These are phyloP conservation scores for Nicator chloris DNA, from an alignment of 2,113 vertebrate species.

Conservation along the genomic window DNA sequence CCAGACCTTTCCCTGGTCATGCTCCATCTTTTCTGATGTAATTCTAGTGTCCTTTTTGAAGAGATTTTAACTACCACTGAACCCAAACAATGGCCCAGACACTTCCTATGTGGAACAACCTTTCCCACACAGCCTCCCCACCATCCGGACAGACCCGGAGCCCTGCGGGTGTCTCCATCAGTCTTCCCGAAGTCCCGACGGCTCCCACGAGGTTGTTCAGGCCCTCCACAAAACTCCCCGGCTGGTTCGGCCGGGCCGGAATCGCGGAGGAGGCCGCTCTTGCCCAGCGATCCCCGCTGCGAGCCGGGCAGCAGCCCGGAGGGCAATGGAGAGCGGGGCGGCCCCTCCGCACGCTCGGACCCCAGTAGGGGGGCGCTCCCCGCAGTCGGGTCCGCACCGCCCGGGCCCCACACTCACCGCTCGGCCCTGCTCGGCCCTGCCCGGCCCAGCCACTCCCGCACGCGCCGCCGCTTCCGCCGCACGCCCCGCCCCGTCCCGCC, in stretches of 20 bases:
- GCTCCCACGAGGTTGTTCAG: accelerated
- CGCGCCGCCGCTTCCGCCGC: neutral
- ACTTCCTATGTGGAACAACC: too few relatives aligned
- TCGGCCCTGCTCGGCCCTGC: neutral
- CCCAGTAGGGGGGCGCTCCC: neutral
- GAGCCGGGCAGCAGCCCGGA: neutral
- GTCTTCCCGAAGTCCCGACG: accelerated
- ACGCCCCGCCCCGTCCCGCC: neutral
- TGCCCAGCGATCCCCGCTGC: neutral
- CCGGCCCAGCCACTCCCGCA: neutral
- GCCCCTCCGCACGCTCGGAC: neutral
- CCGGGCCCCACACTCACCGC: neutral
- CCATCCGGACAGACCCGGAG: accelerated
- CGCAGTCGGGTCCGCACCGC: neutral
- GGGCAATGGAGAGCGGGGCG: neutral
- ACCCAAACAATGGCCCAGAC: neutral
- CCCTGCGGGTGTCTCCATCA: neutral
- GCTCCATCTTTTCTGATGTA: too few relatives aligned
- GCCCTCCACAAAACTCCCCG: too few relatives aligned
- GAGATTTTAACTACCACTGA: neutral
- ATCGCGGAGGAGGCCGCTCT: neutral
- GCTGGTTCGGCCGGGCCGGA: neutral
- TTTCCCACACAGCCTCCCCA: neutral
- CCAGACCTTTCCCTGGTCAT: neutral
- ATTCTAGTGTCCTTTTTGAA: neutral